Evolutionary conservation across 1,140 invertebrate species (phyloP), one percentile per base, ranked within the genome.

Genomic region (Drosophila nannoptera): DNA sequence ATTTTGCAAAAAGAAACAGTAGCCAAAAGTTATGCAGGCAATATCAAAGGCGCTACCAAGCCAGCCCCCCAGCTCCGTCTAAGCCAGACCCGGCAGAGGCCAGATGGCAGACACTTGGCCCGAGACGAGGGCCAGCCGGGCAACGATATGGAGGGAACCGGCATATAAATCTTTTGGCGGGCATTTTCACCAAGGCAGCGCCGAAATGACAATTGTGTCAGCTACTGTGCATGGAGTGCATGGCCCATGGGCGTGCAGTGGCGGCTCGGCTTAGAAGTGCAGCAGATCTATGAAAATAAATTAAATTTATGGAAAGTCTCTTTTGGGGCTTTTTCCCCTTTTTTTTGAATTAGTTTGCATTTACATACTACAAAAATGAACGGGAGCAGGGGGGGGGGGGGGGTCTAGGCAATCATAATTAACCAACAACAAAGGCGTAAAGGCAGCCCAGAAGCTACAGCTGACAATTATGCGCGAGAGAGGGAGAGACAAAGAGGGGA

Each of bases 191-290:
- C 33, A 16, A 48, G 66, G 72, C 78, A 67, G 68, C 75, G 61
- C 69, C 73, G 72, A 78, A 88, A 74, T 88, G 87, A 88, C 87
- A 88, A 88, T 87, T 88, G 83, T 88, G 81, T 87, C 87, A 86
- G 87, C 87, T 88, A 88, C 87, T 82, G 87, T 87, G 67, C 58
- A 63, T 45, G 61, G 53, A 40, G 48, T 46, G 32, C 48, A 56
- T 53, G 72, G 49, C 73, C 29, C 45, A 68, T 59, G 54, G 45
- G 50, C 14, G 22, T 33, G 16, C 42, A 58, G 50, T 64, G 73
- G 59, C 70, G 56, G 60, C 71, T 65, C 60, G 61, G 83, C 81
- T 84, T 84, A 77, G 81, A 84, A 66, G 76, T 84, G 73, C 72
- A 75, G 69, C 72, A 50, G 31, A 55, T 14, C 32, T 16, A 42